Percentiles rank a stretch among this genome's conserved stretches.
These are phyloP conservation scores for Danio rerio DNA, from an alignment of 2,113 vertebrate genomes.

Conservation along the genomic window GRCz12tu NC_133188.1:32724001-32724500, in stretches of 20 bases:
- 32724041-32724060: too few species aligned
- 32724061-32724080: too few species aligned
- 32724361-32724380: conserved; percentile 45
- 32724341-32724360: background rate
- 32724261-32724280: background rate
- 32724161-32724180: too few species aligned
- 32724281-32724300: background rate
- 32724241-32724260: background rate
- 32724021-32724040: too few species aligned
- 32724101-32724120: too few species aligned
- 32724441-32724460: conserved; percentile 54
- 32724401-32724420: conserved; percentile 58
- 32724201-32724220: too few species aligned
- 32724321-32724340: background rate
- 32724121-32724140: too few species aligned
- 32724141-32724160: too few species aligned
- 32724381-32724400: conserved; percentile 47
- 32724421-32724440: conserved; percentile 12
- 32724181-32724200: too few species aligned
- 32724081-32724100: too few species aligned
- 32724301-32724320: background rate
- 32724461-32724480: conserved; percentile 72
- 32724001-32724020: too few species aligned
- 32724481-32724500: conserved; percentile 62
- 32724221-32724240: background rate